phyloP scores from a whole-genome alignment of 2,888 invertebrate genomes.

The Zootermopsis nevadensis region DNA sequence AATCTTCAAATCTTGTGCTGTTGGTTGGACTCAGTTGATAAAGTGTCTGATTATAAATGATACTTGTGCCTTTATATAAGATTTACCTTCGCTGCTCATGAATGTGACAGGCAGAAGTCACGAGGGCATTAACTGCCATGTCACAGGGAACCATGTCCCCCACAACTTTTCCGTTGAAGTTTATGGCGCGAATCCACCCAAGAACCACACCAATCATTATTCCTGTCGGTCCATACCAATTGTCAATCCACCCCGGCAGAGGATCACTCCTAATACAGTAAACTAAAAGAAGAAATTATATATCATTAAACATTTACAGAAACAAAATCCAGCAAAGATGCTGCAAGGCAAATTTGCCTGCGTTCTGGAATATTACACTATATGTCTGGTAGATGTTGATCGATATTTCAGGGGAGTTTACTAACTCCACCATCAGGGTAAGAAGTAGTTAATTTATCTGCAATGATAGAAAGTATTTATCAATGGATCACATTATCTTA shows the following conservation, averaged over 20 bases:
- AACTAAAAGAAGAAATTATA: conserved; percentile 55
- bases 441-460: no score
- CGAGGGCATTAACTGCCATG: conserved; percentile 71
- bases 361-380: no score
- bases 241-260: conserved; percentile 74
- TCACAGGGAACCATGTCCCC: conserved; percentile 79
- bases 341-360: no score
- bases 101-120: conserved; percentile 69
- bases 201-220: conserved; percentile 66
- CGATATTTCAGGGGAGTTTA: no score
- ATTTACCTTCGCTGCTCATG: not conserved
- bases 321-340: not conserved
- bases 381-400: no score
- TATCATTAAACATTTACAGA: not conserved
- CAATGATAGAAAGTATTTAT: no score
- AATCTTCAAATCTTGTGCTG: no score
- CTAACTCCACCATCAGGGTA: no score
- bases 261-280: conserved; percentile 63
- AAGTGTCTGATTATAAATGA: no score
- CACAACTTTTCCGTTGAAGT: conserved; percentile 65
- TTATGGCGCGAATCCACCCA: conserved; percentile 72
- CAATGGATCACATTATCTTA: no score
- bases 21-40: no score
- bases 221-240: conserved; percentile 75
- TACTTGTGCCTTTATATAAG: no score